A percentile compares a stretch with the other conserved stretches of the same genome.
These are phyloP conservation scores for Lithobates pipiens DNA, from an alignment of 2,797 vertebrate species.

Conservation along the genomic window DNA sequence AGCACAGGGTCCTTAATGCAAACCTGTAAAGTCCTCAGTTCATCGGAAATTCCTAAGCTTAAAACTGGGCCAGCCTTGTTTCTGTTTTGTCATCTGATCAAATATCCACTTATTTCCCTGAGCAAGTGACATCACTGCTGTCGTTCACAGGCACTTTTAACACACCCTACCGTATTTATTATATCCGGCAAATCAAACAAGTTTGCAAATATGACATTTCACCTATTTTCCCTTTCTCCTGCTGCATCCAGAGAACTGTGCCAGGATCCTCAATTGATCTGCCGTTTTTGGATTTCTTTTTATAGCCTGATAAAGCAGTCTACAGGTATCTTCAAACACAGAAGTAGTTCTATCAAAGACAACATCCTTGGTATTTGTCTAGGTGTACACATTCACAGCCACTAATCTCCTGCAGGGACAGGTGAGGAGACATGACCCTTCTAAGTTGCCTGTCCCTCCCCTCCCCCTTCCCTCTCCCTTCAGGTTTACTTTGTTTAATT, in stretches of 20 bases:
- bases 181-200: not conserved
- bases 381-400: not conserved
- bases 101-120: not conserved
- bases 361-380: not conserved
- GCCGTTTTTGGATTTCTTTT: not conserved
- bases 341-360: not conserved
- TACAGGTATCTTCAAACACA: not conserved
- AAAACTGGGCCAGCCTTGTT: too few species aligned
- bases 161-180: not conserved
- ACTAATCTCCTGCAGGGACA: too few species aligned
- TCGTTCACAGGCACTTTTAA: not conserved
- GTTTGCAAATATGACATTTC: not conserved
- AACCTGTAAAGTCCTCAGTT: too few species aligned
- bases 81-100: too few species aligned
- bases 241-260: not conserved
- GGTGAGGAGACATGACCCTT: too few species aligned
- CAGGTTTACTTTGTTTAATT: too few species aligned
- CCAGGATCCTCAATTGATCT: not conserved
- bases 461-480: too few species aligned
- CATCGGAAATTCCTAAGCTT: too few species aligned
- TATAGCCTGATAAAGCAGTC: not conserved
- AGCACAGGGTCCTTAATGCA: too few species aligned
- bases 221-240: not conserved
- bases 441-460: too few species aligned
- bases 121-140: not conserved